phyloP scores from a whole-genome alignment of 2,113 vertebrate genomes.

The Ginglymostoma cirratum region DNA sequence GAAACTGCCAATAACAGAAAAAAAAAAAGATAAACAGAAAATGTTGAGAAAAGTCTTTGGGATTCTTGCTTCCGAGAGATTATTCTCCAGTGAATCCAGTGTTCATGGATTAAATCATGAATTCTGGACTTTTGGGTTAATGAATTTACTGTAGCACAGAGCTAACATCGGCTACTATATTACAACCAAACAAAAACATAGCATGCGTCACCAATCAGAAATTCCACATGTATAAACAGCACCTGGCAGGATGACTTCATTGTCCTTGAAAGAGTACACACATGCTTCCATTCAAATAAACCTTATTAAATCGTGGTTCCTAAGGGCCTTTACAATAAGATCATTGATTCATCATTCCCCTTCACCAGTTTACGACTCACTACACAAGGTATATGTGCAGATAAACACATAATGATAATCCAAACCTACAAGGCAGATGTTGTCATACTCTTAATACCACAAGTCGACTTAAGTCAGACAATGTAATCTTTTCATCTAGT shows the following conservation, averaged over 20 bases:
- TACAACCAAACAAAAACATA: not conserved
- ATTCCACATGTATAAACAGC: not conserved
- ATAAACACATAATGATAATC: not conserved
- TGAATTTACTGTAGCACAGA: not conserved
- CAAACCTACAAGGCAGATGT: not conserved
- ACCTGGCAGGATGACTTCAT: slow-evolving; percentile 22
- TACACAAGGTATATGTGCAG: not conserved
- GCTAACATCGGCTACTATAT: not conserved
- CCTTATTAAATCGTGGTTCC: not conserved
- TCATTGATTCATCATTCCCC: not conserved
- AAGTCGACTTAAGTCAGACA: not conserved
- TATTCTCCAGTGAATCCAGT: not conserved
- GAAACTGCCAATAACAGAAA: not conserved
- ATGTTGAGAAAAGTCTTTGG: not conserved
- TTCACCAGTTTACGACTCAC: not conserved
- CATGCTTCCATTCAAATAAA: slow-evolving; percentile 16
- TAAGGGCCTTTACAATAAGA: not conserved
- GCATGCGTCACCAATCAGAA: not conserved
- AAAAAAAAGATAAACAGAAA: not conserved
- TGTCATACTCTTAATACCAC: not conserved
- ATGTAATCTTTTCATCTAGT: not conserved
- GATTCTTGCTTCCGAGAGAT: not conserved
- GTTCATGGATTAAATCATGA: not conserved
- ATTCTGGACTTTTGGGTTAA: not conserved
- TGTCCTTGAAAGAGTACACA: not conserved